A percentile compares a stretch with the other conserved stretches of the same genome.
phyloP scores from a whole-genome alignment of 2,888 invertebrate species.

The Lymantria dispar region DNA sequence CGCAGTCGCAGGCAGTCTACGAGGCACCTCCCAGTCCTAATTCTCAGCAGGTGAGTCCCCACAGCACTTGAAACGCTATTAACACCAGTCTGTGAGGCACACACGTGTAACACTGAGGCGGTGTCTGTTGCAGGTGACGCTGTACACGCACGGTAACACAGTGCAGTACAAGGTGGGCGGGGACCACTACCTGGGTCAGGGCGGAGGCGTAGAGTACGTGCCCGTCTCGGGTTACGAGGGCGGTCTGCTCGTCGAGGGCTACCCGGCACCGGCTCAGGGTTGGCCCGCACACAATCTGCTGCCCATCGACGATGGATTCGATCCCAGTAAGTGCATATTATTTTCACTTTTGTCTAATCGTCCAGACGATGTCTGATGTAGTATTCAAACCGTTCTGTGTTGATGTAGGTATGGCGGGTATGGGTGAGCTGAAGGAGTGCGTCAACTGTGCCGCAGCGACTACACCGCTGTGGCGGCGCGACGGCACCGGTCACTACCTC shows the following conservation, averaged over 20 bases:
- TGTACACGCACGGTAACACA: constrained; percentile 79
- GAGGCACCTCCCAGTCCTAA: constrained; percentile 82
- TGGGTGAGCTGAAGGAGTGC: constrained; percentile 90
- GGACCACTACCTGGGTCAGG: constrained; percentile 65
- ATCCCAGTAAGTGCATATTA: constrained; percentile 57
- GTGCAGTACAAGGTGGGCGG: constrained; percentile 81
- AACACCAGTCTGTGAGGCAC: neutral
- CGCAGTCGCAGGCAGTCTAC: constrained; percentile 72
- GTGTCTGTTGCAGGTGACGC: constrained; percentile 68
- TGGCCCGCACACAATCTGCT: constrained; percentile 74
- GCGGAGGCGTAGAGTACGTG: constrained; percentile 71
- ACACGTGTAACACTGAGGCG: neutral
- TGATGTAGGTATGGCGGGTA: constrained; percentile 63
- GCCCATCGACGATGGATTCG: constrained; percentile 75
- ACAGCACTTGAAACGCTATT: neutral
- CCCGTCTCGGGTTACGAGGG: constrained; percentile 76
- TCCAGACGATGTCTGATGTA: neutral
- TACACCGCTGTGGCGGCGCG: constrained; percentile 98
- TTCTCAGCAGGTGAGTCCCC: constrained; percentile 72
- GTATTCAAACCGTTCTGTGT: neutral
- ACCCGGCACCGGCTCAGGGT: constrained; percentile 62
- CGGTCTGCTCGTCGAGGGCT: constrained; percentile 69
- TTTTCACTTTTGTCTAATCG: neutral
- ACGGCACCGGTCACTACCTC: constrained; percentile 99
- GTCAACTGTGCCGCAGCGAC: constrained; percentile 96